Evolutionary conservation across 2,113 vertebrate genomes (phyloP), one percentile per base, ranked within the genome.

Genomic region (Ochotona curzoniae): DNA sequence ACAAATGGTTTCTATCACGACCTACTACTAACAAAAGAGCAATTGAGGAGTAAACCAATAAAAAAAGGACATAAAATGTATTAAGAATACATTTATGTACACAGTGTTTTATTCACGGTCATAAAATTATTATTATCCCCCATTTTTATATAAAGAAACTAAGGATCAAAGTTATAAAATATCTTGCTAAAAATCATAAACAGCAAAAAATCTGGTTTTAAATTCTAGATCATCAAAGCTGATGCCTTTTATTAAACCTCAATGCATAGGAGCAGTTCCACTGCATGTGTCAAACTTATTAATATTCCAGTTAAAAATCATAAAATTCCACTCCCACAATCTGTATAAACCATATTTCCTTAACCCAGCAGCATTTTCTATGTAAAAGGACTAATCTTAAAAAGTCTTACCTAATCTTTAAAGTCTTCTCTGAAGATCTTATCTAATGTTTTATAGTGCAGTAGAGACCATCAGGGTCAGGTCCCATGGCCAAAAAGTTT

Each of bases 71-170:
- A 30, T 30, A 32, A 92, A 82, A 71, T n/a, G 49, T 13, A 38
- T 49, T 81, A 78, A 78, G 63, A 89, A 32, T 2, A 71, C 64
- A 30, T 47, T 30, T 90, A 87, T 57, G 11, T 70, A 7, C 26
- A 64, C 54, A 2, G 38, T 61, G 5, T 67, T 64, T 83, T 94
- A 51, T 38, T 35, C 1, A 5, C 60, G 66, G 2, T 18, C 61
- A 25, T 71, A 67, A 73, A 71, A 61, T 71, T 54, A 6, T 69
- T 61, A 75, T 54, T 67, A 32, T 75, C 69, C 12, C 30, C n/a
- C 75, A 66, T 57, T 93, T 76, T 23, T 74, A 84, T 5, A 75
- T 61, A 93, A 79, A 8, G 21, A 93, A 74, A 61, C 64, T 80
- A 67, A 84, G 66, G 6, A 8, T 70, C 30, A 89, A 81, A 93